Evolutionary conservation across 1,140 invertebrate species (phyloP).

Genomic region (Dolichoris vasculosae): DNA sequence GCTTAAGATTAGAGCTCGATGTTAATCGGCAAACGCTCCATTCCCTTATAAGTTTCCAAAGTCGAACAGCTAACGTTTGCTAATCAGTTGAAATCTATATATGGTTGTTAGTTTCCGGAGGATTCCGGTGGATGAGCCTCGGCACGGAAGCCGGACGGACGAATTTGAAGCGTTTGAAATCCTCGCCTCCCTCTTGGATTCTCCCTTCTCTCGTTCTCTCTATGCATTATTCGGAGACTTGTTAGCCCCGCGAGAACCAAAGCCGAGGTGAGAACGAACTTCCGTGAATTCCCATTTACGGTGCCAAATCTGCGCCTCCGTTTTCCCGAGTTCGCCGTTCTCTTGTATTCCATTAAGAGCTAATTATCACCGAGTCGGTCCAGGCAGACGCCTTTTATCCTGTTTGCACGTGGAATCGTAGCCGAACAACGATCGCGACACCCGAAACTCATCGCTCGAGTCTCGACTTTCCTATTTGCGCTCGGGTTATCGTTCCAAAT

Average conservation of each 20-base stretch:
- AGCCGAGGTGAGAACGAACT: neutral
- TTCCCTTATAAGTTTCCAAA: slow-evolving; percentile 32
- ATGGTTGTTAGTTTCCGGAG: neutral
- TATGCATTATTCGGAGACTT: neutral
- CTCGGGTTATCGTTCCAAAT: neutral
- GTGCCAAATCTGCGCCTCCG: no score
- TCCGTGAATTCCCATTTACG: neutral
- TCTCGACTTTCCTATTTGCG: neutral
- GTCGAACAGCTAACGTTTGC: neutral
- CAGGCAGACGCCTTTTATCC: neutral
- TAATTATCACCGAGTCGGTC: neutral
- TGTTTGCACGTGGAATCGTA: neutral
- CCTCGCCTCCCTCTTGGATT: neutral
- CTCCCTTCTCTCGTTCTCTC: neutral
- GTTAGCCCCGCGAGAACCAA: neutral
- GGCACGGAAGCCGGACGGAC: neutral
- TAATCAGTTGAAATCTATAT: slow-evolving; percentile 20
- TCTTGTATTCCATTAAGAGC: neutral
- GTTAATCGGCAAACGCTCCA: neutral
- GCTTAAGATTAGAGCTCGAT: neutral
- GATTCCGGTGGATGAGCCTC: slow-evolving; percentile 9
- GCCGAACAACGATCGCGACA: neutral
- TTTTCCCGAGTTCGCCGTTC: neutral
- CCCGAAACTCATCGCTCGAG: neutral
- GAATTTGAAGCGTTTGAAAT: neutral